Conservation (phyloP, 2,888 invertebrate species). For the Argynnis bischoffii region DNA sequence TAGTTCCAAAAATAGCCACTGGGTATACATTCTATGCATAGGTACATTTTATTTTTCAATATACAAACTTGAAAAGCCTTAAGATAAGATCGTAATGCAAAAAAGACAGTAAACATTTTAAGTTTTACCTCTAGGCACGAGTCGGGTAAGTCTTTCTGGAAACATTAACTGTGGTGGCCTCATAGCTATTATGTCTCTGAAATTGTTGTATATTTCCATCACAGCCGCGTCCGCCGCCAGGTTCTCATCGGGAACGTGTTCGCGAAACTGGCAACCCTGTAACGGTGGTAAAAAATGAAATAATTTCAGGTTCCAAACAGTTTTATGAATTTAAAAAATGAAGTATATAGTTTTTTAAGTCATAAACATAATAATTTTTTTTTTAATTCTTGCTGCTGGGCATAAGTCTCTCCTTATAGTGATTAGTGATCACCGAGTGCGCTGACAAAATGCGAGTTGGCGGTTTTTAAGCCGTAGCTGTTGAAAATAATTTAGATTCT, state of each 20-base stretch:
- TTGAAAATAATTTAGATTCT: no score
- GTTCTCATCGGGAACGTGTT: constrained; percentile 86
- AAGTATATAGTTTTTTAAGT: no score
- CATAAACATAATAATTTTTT: no score
- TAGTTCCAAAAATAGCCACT: no score
- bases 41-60: background rate
- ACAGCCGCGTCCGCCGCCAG: constrained; percentile 86
- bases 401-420: no score
- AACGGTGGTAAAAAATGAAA: background rate
- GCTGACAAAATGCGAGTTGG: no score
- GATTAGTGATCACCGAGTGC: no score
- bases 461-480: no score
- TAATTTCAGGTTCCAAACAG: background rate
- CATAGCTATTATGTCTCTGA: constrained; percentile 83
- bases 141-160: constrained; percentile 85
- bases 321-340: background rate
- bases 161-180: constrained; percentile 86
- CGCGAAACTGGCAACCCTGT: constrained; percentile 88
- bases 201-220: constrained; percentile 81
- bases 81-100: no score
- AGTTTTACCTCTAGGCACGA: constrained; percentile 83
- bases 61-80: background rate
- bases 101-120: no score
- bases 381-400: no score
- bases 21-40: no score